Evolutionary conservation across 2,888 invertebrate genomes (phyloP).

Genomic region (Crioceris asparagi): DNA sequence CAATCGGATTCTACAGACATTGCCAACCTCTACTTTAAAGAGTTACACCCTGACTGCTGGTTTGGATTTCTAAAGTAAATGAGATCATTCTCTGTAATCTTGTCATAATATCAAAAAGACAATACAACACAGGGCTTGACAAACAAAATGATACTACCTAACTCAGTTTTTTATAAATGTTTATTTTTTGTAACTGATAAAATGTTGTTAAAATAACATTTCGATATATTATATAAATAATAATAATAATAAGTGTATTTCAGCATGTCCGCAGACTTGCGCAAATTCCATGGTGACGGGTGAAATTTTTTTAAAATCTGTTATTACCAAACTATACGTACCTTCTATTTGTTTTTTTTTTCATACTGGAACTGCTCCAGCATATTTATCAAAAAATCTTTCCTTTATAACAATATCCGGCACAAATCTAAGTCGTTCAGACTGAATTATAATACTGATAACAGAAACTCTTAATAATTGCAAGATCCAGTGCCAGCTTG

Average conservation of each 20-base stretch:
- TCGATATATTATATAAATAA: too few relatives aligned
- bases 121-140: too few relatives aligned
- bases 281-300: conserved; percentile 22
- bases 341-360: conserved; percentile 25
- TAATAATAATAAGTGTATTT: conserved; percentile 34
- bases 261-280: conserved; percentile 22
- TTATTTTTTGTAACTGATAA: conserved; percentile 36
- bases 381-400: conserved; percentile 19
- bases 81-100: too few relatives aligned
- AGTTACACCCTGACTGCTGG: too few relatives aligned
- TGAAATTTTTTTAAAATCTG: conserved; percentile 16
- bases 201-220: conserved; percentile 36
- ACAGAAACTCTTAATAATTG: too few relatives aligned
- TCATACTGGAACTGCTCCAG: conserved; percentile 23
- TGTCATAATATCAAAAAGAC: too few relatives aligned
- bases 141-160: too few relatives aligned
- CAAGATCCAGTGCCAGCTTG: too few relatives aligned
- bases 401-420: conserved; percentile 20
- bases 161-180: conserved; percentile 37
- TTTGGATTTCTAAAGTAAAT: too few relatives aligned
- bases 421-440: too few relatives aligned
- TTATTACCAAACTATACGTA: conserved; percentile 30
- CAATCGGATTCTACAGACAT: too few relatives aligned
- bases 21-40: too few relatives aligned
- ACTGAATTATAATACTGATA: conserved; percentile 19